A percentile compares a stretch with the other conserved stretches of the same genome.
Evolutionary conservation across 2,888 invertebrate species (phyloP).

Genomic region (Tuberolachnus salignus): DNA sequence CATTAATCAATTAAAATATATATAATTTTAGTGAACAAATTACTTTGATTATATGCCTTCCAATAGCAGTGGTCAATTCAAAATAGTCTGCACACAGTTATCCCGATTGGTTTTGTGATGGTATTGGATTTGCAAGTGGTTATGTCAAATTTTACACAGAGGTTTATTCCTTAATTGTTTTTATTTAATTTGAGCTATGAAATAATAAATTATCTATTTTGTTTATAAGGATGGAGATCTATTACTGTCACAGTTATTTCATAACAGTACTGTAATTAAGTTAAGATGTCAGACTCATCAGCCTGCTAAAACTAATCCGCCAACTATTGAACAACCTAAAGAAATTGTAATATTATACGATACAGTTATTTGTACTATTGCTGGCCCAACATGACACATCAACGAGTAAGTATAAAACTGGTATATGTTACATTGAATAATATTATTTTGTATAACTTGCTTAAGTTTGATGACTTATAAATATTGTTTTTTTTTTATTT

Average conservation of each 20-base stretch:
- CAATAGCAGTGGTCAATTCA: conserved; percentile 65
- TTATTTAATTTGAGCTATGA: conserved; percentile 8
- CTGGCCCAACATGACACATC: conserved; percentile 80
- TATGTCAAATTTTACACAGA: conserved; percentile 88
- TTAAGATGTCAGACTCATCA: conserved; percentile 79
- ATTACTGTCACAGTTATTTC: conserved; percentile 81
- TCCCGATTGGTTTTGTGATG: conserved; percentile 92
- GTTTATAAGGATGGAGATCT: conserved; percentile 73
- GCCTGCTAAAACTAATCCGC: conserved; percentile 62
- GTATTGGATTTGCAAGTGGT: conserved; percentile 85
- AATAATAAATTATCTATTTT: conserved; percentile 51
- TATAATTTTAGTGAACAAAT: conserved; percentile 64
- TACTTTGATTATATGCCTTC: conserved; percentile 65
- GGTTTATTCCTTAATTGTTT: conserved; percentile 60
- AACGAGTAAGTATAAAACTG: conserved; percentile 68
- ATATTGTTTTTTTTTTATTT: no score
- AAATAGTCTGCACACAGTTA: conserved; percentile 68
- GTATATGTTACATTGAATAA: neutral
- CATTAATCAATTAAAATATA: neutral
- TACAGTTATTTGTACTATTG: conserved; percentile 74
- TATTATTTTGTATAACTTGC: no score
- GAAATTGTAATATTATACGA: conserved; percentile 79
- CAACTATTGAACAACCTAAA: conserved; percentile 65
- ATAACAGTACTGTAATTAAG: conserved; percentile 77
- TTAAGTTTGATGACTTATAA: no score